phyloP scores from a whole-genome alignment of 2,888 invertebrate species.

The Netelia inedita region DNA sequence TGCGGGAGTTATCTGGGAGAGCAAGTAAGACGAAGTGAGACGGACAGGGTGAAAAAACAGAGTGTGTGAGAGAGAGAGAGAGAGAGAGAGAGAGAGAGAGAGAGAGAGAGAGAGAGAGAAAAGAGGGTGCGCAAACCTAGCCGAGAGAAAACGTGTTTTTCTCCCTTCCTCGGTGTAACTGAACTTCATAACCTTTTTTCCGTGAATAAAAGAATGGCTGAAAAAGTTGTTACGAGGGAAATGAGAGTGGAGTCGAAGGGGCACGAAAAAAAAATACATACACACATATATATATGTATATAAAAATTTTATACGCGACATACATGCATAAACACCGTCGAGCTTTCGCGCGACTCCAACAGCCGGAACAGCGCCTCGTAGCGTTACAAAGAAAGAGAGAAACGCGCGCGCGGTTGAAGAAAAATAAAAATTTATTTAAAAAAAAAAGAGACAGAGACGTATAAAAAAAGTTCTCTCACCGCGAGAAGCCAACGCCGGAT shows the following conservation, averaged over 20 bases:
- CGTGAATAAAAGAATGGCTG: slow-evolving; percentile 47
- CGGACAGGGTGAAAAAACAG: too few relatives aligned
- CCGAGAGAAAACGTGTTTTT: background rate
- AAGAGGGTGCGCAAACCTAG: background rate
- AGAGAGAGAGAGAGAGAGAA: background rate
- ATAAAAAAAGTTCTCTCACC: too few relatives aligned
- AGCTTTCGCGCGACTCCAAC: slow-evolving; percentile 1
- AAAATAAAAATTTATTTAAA: background rate
- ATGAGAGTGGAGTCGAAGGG: background rate
- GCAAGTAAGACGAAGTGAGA: background rate
- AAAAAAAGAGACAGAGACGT: too few relatives aligned
- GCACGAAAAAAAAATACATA: slow-evolving; percentile 9
- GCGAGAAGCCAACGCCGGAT: too few relatives aligned
- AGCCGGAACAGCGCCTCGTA: slow-evolving; percentile 8
- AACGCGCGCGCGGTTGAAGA: background rate
- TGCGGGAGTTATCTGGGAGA: background rate
- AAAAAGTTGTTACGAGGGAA: slow-evolving; percentile 41
- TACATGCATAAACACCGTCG: background rate
- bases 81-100: slow-evolving; percentile 2
- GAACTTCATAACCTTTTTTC: slow-evolving; percentile 30
- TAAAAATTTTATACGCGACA: background rate
- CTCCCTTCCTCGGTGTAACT: slow-evolving; percentile 10
- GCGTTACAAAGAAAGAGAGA: slow-evolving; percentile 7
- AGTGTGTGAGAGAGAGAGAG: background rate
- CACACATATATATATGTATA: background rate